phyloP scores from a whole-genome alignment of 2,113 vertebrate genomes.

The Campylorhamphus procurvoides region DNA sequence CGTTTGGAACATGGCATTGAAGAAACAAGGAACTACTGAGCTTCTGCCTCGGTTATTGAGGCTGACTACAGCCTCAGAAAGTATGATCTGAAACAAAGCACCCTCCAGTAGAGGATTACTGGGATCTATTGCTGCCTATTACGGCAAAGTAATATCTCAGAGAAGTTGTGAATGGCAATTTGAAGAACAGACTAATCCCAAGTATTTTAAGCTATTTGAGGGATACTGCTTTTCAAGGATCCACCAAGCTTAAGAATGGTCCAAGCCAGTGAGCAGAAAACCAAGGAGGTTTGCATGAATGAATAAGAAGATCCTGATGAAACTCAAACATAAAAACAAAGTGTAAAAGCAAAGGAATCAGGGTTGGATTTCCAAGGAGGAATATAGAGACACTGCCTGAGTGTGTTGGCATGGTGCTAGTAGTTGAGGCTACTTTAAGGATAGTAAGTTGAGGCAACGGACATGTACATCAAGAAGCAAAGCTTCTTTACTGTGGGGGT shows the following conservation, averaged over 20 bases:
- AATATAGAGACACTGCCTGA: not conserved
- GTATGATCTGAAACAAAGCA: not conserved
- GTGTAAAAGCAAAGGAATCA: not conserved
- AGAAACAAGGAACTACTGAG: not conserved
- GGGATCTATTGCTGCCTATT: not conserved
- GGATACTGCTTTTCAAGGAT: not conserved
- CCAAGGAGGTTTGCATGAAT: not conserved
- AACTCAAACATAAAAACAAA: not conserved
- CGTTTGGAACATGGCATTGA: not conserved
- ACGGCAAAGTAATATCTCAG: not conserved
- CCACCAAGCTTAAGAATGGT: not conserved
- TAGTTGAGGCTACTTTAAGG: not conserved
- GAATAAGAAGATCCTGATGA: not conserved
- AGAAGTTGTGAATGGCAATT: not conserved
- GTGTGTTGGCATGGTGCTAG: not conserved
- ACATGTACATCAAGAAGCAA: not conserved
- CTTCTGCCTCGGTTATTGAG: not conserved
- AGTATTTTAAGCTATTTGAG: not conserved
- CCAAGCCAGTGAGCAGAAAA: not conserved
- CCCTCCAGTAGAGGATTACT: not conserved
- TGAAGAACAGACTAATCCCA: not conserved
- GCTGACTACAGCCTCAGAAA: not conserved
- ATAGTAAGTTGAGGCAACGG: not conserved
- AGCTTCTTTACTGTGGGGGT: not conserved
- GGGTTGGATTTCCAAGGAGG: not conserved